phyloP scores from a whole-genome alignment of 2,797 vertebrate species.

The Parauchenoglanis punctatus region DNA sequence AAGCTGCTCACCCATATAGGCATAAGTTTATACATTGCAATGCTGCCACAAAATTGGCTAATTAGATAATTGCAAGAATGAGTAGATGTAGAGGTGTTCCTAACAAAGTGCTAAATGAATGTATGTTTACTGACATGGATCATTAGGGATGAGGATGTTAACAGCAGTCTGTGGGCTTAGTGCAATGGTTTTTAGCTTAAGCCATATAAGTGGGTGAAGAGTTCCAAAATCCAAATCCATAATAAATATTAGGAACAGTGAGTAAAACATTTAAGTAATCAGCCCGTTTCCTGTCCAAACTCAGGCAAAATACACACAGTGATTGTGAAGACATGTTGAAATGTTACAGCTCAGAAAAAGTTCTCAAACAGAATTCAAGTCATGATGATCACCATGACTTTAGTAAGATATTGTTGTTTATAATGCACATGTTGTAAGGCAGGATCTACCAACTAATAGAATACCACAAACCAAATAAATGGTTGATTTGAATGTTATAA shows the following conservation, averaged over 20 bases:
- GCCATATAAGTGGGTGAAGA: neutral
- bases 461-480: neutral
- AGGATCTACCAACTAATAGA: neutral
- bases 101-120: neutral
- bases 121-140: neutral
- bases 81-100: neutral
- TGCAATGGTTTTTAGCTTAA: neutral
- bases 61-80: neutral
- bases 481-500: neutral
- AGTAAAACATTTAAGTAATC: neutral
- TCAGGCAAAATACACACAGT: neutral
- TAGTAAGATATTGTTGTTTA: neutral
- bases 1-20: no score
- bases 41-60: neutral
- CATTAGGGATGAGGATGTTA: neutral
- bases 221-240: neutral
- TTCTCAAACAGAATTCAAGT: neutral
- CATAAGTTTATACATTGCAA: neutral
- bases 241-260: neutral
- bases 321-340: neutral
- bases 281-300: neutral
- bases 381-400: neutral
- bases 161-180: neutral
- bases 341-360: neutral
- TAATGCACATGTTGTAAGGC: neutral